A percentile compares a stretch with the other conserved stretches of the same genome.
Conservation (phyloP, 2,797 vertebrate species). For the Ceryle rudis region DNA sequence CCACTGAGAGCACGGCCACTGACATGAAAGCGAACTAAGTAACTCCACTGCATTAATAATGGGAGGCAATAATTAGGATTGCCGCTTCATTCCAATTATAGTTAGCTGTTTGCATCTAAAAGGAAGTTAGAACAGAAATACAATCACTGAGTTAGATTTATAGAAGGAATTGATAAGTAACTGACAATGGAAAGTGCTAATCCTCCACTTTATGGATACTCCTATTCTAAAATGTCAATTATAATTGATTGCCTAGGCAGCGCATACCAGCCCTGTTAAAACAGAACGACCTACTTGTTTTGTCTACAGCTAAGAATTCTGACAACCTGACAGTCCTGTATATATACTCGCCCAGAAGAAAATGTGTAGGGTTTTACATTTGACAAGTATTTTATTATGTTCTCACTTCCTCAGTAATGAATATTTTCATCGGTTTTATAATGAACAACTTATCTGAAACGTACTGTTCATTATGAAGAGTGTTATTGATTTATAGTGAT, state of each 20-base stretch:
- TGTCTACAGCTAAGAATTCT: neutral
- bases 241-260: slow-evolving; percentile 20
- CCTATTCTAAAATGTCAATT: slow-evolving; percentile 47
- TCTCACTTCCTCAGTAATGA: neutral
- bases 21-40: neutral
- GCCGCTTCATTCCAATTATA: neutral
- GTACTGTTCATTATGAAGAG: neutral
- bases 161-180: slow-evolving; percentile 45
- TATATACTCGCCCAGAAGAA: neutral
- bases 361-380: neutral
- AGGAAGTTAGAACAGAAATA: neutral
- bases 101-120: neutral
- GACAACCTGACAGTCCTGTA: neutral
- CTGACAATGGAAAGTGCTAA: neutral
- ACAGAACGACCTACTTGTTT: neutral
- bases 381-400: neutral
- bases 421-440: slow-evolving; percentile 1
- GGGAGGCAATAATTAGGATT: neutral
- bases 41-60: neutral
- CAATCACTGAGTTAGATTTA: neutral
- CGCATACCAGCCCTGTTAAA: neutral
- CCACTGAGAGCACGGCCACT: neutral
- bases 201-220: slow-evolving; percentile 17
- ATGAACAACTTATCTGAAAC: neutral
- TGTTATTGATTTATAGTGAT: neutral